These are phyloP conservation scores for Parochlus steinenii DNA, from an alignment of 2,888 invertebrate genomes.

Conservation along the genomic window DNA sequence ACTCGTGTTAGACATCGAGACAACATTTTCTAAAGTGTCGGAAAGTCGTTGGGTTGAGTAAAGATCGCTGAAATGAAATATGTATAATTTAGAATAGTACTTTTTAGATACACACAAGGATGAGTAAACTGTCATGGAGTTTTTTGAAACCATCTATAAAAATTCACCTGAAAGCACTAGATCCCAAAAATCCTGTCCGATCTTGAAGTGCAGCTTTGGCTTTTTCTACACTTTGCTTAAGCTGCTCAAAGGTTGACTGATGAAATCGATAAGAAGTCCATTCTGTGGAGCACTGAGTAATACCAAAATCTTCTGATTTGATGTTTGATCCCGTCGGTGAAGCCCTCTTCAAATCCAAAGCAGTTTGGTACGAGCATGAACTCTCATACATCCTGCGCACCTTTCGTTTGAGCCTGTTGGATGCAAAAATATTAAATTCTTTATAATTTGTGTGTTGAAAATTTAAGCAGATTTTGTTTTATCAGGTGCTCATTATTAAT, in stretches of 20 bases:
- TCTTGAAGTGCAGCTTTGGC: slow-evolving; percentile 75
- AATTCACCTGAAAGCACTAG: slow-evolving; percentile 53
- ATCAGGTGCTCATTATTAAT: too few species aligned
- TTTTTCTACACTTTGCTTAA: slow-evolving; percentile 80
- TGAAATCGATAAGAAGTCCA: slow-evolving; percentile 68
- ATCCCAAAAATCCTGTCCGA: slow-evolving; percentile 48
- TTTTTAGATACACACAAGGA: neutral
- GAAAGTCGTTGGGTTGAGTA: slow-evolving; percentile 28
- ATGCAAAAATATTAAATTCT: too few species aligned
- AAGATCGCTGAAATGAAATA: slow-evolving; percentile 23
- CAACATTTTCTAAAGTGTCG: slow-evolving; percentile 18
- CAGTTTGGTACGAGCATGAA: slow-evolving; percentile 81
- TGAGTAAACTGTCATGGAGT: neutral
- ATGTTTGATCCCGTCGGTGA: slow-evolving; percentile 30
- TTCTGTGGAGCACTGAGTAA: slow-evolving; percentile 42
- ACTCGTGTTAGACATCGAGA: slow-evolving; percentile 5
- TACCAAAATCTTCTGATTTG: slow-evolving; percentile 33
- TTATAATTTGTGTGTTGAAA: too few species aligned
- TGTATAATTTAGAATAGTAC: slow-evolving; percentile 2
- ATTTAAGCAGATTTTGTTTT: too few species aligned
- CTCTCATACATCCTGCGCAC: slow-evolving; percentile 70
- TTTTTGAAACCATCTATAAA: neutral
- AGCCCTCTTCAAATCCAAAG: slow-evolving; percentile 53
- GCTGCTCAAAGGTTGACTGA: slow-evolving; percentile 75
- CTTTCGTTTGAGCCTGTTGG: too few species aligned